Evolutionary conservation across 2,113 vertebrate species (phyloP).

Genomic region (Hyperopisus bebe): DNA sequence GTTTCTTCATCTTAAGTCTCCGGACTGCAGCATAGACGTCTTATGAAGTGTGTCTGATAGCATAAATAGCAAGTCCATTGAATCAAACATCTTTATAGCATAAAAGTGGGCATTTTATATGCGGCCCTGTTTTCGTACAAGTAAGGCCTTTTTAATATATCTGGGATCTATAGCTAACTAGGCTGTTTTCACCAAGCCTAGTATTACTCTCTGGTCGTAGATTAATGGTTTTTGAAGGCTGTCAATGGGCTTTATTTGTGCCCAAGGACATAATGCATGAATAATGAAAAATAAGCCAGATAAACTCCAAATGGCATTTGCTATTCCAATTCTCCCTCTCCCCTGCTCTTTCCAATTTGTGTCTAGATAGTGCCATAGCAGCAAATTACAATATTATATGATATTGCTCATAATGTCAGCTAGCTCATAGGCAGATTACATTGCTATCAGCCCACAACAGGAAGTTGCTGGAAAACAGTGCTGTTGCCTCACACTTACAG

Average conservation of each 20-base stretch:
- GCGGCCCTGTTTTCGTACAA: not conserved
- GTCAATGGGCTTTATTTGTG: not conserved
- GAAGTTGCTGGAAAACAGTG: not conserved
- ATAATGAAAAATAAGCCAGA: constrained; percentile 3
- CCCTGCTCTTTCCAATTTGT: not conserved
- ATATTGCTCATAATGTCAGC: not conserved
- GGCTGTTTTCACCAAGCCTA: not conserved
- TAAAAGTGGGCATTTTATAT: not conserved
- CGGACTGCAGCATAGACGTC: not conserved
- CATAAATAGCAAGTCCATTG: not conserved
- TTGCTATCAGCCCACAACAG: not conserved
- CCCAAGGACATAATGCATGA: not conserved
- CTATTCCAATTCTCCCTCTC: not conserved
- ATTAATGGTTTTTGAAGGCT: not conserved
- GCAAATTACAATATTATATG: not conserved
- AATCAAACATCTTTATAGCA: not conserved
- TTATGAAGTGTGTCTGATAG: not conserved
- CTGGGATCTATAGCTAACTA: not conserved
- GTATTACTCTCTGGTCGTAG: not conserved
- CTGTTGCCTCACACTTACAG: not conserved
- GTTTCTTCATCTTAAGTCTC: not conserved
- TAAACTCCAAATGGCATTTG: not conserved
- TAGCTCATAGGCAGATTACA: not conserved
- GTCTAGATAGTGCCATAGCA: not conserved
- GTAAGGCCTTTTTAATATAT: not conserved